phyloP scores from a whole-genome alignment of 2,888 invertebrate genomes.

The Tetranychus piercei region DNA sequence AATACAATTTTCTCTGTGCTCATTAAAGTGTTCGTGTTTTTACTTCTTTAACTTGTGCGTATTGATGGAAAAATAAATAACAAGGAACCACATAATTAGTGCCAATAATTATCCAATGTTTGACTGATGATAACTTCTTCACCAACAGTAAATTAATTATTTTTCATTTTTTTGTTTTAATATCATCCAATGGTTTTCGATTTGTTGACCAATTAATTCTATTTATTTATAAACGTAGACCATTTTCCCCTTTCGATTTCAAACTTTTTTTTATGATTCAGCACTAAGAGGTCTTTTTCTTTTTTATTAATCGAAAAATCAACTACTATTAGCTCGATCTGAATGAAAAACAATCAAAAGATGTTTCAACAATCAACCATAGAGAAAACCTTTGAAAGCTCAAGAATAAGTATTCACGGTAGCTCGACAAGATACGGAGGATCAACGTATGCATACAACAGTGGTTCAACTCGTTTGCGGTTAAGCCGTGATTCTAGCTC shows the following conservation, averaged over 20 bases:
- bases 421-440: constrained; percentile 1
- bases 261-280: too few species aligned
- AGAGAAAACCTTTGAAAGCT: neutral
- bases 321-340: neutral
- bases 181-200: too few species aligned
- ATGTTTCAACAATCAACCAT: neutral
- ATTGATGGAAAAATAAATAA: too few species aligned
- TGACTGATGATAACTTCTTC: too few species aligned
- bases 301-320: neutral
- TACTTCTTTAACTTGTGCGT: neutral
- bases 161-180: too few species aligned
- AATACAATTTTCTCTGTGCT: neutral
- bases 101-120: too few species aligned
- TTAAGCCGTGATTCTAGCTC: neutral
- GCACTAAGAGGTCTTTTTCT: neutral
- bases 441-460: neutral
- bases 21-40: neutral
- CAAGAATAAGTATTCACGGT: neutral
- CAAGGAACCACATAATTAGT: too few species aligned
- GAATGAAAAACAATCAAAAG: neutral
- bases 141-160: too few species aligned
- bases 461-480: constrained; percentile 1
- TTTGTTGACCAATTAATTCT: too few species aligned
- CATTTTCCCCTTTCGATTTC: too few species aligned
- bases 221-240: too few species aligned